Base-by-base conservation (phyloP, 2,113 vertebrate genomes). In the Columbina picui region DNA sequence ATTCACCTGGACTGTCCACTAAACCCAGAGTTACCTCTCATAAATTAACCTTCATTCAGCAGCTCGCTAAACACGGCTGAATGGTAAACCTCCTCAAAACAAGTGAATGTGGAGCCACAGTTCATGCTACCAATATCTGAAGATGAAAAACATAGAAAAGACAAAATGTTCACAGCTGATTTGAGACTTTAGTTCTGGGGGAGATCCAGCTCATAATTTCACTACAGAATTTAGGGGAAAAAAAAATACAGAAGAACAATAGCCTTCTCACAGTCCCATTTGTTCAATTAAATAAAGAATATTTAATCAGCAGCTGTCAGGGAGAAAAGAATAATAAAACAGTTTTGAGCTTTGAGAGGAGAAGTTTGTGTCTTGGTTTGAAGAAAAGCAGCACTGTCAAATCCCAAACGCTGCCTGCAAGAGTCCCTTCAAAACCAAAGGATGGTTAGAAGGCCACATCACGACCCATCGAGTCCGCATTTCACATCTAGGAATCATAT, bases 111-210 rank as follows among this genome's bases (percentile, higher is more conserved):
- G 10, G 49, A 92, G 34, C 3, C 73, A 53, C 55, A 63, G 14
- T 3, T 45, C 1, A 0, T 26, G 10, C 34, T 87, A 38, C 59
- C 21, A 29, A 14, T 8, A 55, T 2, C 5, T 32, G 50, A 45
- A 45, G 73, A 61, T 14, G 14, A 25, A 73, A 68, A 41, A 27
- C 5, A 45, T 6, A 79, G 26, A 59, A 55, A 36, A 45, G 39
- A 23, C 47, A 61, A 55, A 86, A 86, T 10, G 14, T 32, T 23
- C 61, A 38, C 20, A 67, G 43, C 10, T 45, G 18, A 30, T 80
- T 63, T 85, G 32, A 69, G 57, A 39, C 65, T 26, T 25, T 53
- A 57, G 16, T 14, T 34, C 50, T 74, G 34, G 7, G 32, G 11
- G 34, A 57, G 9, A 87, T 50, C 45, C 77, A 89, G 64, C 27